phyloP scores from a whole-genome alignment of 2,888 invertebrate species.

The Nemotelus nigrinus region DNA sequence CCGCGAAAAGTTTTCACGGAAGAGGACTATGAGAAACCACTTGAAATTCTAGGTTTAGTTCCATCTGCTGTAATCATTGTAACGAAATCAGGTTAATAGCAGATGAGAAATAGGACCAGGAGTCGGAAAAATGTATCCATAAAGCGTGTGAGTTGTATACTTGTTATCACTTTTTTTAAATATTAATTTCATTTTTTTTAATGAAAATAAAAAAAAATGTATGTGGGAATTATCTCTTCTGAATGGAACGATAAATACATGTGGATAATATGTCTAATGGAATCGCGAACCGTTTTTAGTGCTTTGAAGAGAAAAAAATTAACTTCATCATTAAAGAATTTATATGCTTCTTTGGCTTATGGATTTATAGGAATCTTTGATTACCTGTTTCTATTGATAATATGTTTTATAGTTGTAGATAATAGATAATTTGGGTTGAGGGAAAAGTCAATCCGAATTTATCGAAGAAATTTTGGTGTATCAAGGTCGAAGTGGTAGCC shows the following conservation, averaged over 20 bases:
- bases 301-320: not conserved
- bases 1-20: constrained; percentile 86
- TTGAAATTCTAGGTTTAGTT: constrained; percentile 84
- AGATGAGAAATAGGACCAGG: not conserved
- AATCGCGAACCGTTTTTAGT: not conserved
- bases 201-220: not conserved
- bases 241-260: not conserved
- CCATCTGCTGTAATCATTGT: constrained; percentile 86
- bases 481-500: no score
- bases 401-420: no score
- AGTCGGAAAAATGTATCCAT: not conserved
- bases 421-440: no score
- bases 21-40: constrained; percentile 89
- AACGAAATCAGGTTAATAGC: constrained; percentile 66
- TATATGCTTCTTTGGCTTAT: no score
- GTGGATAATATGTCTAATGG: constrained; percentile 4
- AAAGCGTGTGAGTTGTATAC: constrained; percentile 31
- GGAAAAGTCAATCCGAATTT: no score
- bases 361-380: no score
- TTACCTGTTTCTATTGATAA: no score
- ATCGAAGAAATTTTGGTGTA: no score
- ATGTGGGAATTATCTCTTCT: no score
- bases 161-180: constrained; percentile 27
- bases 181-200: constrained; percentile 32
- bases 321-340: not conserved